Percentiles rank a stretch among this genome's conserved stretches.
Conservation (phyloP, 2,113 vertebrate species). For the Phalacrocorax carbo region DNA sequence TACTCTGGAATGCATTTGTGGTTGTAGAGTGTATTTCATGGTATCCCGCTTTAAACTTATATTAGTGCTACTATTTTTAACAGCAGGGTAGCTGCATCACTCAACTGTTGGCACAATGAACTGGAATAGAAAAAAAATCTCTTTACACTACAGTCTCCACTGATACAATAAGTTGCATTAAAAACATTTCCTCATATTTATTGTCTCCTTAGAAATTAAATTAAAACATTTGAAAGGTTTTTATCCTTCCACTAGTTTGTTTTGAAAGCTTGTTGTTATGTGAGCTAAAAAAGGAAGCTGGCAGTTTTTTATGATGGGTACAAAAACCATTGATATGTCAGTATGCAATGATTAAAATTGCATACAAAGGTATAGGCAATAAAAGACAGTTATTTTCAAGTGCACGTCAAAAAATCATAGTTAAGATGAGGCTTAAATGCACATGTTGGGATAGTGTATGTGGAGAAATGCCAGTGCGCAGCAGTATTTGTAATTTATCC, state of each 20-base stretch:
- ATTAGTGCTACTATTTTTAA: not conserved
- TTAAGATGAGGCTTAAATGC: not conserved
- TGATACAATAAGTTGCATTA: not conserved
- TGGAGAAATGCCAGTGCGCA: not conserved
- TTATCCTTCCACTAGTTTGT: not conserved
- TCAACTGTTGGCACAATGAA: not conserved
- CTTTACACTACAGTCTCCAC: not conserved
- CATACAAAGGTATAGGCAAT: not conserved
- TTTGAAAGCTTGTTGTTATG: not conserved
- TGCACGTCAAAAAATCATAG: fast-evolving
- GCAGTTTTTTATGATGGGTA: fast-evolving
- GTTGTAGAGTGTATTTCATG: not conserved
- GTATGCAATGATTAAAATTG: not conserved
- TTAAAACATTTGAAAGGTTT: not conserved
- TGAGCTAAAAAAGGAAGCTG: not conserved
- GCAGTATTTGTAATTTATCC: not conserved
- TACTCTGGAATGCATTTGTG: conserved; percentile 3
- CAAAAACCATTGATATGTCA: not conserved
- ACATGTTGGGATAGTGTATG: not conserved
- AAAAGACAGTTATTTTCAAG: not conserved
- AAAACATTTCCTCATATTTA: conserved; percentile 1
- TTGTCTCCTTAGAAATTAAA: not conserved
- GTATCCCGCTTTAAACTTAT: not conserved
- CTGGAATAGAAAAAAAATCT: not conserved
- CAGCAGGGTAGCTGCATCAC: not conserved